Percentiles rank a stretch among this genome's conserved stretches.
phyloP scores from a whole-genome alignment of 2,797 vertebrate genomes.

The Muscicapa striata region DNA sequence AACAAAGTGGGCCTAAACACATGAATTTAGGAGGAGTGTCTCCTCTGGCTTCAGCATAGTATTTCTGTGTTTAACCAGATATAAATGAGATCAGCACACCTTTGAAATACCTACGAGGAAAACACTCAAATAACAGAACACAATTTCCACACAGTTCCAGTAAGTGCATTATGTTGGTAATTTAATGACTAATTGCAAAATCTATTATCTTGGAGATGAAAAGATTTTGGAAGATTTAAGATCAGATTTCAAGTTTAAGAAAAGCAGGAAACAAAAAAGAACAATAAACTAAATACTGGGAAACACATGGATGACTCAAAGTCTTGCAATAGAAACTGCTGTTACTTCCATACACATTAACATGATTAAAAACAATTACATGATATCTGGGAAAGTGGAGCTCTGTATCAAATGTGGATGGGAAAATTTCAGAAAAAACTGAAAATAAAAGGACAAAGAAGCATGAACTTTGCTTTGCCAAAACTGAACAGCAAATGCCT shows the following conservation, averaged over 20 bases:
- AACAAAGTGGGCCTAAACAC: neutral
- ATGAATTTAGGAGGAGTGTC: neutral
- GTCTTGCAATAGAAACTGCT: slow-evolving; percentile 23
- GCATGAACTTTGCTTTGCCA: neutral
- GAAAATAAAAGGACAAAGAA: neutral
- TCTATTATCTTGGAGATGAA: slow-evolving; percentile 48
- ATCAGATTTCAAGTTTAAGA: slow-evolving; percentile 43
- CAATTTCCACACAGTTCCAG: slow-evolving; percentile 3
- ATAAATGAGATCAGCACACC: neutral
- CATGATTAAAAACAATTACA: neutral
- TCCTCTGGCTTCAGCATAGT: neutral
- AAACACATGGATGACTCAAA: slow-evolving; percentile 46
- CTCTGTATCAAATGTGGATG: neutral
- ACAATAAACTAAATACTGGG: slow-evolving; percentile 33
- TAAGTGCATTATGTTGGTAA: slow-evolving; percentile 24
- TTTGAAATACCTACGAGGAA: neutral
- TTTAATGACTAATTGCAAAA: slow-evolving; percentile 46
- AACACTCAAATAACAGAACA: neutral
- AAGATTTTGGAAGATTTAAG: slow-evolving; percentile 42
- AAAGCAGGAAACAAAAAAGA: slow-evolving; percentile 44
- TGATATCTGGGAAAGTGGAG: neutral
- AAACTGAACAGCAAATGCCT: neutral
- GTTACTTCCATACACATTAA: neutral
- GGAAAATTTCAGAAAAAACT: neutral
- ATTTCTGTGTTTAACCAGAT: neutral